Conservation (phyloP, 2,113 vertebrate species). For the Melanotaenia duboulayi region DNA sequence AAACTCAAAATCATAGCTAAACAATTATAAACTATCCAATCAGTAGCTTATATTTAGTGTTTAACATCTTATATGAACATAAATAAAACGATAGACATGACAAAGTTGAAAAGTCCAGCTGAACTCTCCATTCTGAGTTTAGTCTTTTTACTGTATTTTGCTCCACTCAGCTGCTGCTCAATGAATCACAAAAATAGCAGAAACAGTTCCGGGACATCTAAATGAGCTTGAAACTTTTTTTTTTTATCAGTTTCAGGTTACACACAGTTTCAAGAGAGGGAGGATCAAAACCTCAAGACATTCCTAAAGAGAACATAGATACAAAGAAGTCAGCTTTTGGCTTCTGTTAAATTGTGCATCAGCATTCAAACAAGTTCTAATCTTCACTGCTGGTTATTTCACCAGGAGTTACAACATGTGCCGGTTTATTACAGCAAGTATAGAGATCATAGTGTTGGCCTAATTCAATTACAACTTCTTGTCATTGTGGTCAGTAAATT, state of each 20-base stretch:
- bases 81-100: neutral
- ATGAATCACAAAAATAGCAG: constrained; percentile 37
- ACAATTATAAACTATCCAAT: too few relatives aligned
- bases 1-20: neutral
- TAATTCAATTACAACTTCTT: neutral
- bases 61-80: neutral
- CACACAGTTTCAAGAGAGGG: constrained; percentile 63
- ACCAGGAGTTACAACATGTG: neutral
- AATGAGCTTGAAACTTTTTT: constrained; percentile 44
- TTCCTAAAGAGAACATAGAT: constrained; percentile 76
- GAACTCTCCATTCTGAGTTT: neutral
- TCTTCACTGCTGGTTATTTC: constrained; percentile 10
- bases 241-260: constrained; percentile 61
- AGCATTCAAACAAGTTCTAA: constrained; percentile 5
- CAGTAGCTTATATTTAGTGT: neutral
- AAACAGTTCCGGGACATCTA: constrained; percentile 41
- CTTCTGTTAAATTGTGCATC: neutral
- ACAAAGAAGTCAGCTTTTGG: constrained; percentile 26
- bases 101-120: neutral
- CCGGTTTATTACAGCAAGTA: too few relatives aligned
- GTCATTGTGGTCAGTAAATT: too few relatives aligned
- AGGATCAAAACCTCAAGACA: constrained; percentile 69
- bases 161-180: neutral
- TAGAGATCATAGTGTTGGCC: neutral
- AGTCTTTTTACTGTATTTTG: neutral